Base-by-base conservation (phyloP, 2,888 invertebrate species). In the Halictus ligatus region DNA sequence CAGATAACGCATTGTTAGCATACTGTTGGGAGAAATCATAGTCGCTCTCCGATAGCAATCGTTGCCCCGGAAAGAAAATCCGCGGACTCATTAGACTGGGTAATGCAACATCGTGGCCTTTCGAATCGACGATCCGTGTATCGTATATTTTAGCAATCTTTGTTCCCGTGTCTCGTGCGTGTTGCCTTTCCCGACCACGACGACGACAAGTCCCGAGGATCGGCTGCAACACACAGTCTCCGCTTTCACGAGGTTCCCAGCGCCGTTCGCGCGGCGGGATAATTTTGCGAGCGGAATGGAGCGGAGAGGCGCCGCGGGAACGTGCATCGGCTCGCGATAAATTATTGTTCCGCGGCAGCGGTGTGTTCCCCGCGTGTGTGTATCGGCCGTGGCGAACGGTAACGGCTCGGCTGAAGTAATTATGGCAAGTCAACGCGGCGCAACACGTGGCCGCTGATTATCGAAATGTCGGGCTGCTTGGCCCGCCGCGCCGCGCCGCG, bases 361-460 rank as follows among this genome's bases (percentile, higher is more conserved):
- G 18, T 25, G 58, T 46, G 25, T 71, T 76, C 43, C 5, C n/a
- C 58, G 58, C n/a, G 58, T 58, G 64, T 58, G 73, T n/a, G 64
- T 69, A 60, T 64, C 80, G 77, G 69, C 69, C 76, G 71, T 21
- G 78, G 74, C 64, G 74, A 75, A 69, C 75, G 74, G 73, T 29
- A 82, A 86, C 86, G 69, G 82, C 78, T 79, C 74, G 79, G 58
- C 74, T 64, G 75, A 80, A 86, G 78, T 87, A 86, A 87, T 87
- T 87, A 86, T 86, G 74, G 86, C 82, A 71, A 87, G 87, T 88
- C 87, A 87, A 88, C 89, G 89, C 84, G 80, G 79, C 84, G 90
- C 90, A 90, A 90, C 90, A 90, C 89, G 90, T 90, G 90, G 90
- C 89, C 86, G 86, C 88, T 86, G 90, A 90, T 90, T 90, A 89